Conservation (phyloP, 1,140 invertebrate species). For the Trichoplusia ni region DNA sequence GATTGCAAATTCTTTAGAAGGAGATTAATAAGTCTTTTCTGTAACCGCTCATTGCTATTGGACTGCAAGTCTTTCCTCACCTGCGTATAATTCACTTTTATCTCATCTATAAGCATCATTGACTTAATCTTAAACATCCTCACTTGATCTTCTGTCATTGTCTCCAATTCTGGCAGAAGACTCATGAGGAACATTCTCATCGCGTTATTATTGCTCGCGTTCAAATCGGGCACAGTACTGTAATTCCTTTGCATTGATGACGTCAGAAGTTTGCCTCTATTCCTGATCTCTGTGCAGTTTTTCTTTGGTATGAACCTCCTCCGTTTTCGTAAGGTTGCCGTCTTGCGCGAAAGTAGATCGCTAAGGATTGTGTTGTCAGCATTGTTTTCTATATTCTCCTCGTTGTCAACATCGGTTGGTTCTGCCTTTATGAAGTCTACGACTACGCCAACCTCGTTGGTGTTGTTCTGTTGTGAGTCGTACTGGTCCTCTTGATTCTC, state of each 20-base stretch:
- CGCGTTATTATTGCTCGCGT: slow-evolving; percentile 24
- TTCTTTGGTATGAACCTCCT: slow-evolving; percentile 6
- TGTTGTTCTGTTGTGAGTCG: neutral
- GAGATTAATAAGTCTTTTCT: slow-evolving; percentile 34
- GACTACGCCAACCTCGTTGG: slow-evolving; percentile 5
- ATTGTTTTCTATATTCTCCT: neutral
- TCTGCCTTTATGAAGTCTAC: slow-evolving; percentile 12
- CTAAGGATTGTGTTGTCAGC: neutral
- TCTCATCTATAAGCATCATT: slow-evolving; percentile 43
- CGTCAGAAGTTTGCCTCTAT: neutral
- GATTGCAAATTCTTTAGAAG: slow-evolving; percentile 22
- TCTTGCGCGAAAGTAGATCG: neutral
- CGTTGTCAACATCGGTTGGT: neutral
- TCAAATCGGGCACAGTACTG: neutral
- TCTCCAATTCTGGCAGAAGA: slow-evolving; percentile 47
- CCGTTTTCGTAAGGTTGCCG: neutral
- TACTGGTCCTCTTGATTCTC: slow-evolving; percentile 36
- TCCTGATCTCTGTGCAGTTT: neutral
- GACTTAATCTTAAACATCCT: slow-evolving; percentile 45
- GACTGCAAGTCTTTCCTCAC: slow-evolving; percentile 6
- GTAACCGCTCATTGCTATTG: slow-evolving; percentile 17
- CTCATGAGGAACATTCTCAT: slow-evolving; percentile 51
- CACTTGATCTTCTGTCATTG: slow-evolving; percentile 43
- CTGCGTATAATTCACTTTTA: slow-evolving; percentile 35
- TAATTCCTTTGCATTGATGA: neutral